These are phyloP conservation scores for Platysteira castanea DNA, from an alignment of 2,113 vertebrate genomes.

Conservation along the genomic window DNA sequence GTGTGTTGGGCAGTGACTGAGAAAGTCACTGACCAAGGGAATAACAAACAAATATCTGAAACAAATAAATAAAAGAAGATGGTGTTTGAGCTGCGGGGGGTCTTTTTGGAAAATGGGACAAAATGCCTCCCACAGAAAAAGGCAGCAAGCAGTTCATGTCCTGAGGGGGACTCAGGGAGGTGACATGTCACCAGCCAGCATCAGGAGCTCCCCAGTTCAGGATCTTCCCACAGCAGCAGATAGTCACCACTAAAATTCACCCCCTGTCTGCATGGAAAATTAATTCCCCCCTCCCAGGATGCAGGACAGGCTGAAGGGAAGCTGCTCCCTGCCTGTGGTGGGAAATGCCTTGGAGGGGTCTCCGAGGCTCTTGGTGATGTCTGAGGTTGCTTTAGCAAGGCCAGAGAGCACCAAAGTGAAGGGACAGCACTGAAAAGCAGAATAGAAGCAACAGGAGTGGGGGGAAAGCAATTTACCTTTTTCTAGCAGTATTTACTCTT, in stretches of 20 bases:
- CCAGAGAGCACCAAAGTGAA: background rate
- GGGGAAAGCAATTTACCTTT: background rate
- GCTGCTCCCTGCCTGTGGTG: background rate
- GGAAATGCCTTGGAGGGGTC: background rate
- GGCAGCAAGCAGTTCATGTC: background rate
- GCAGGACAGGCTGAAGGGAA: background rate
- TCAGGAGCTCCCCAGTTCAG: background rate
- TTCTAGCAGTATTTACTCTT: background rate
- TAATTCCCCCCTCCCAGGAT: background rate
- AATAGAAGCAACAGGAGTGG: background rate
- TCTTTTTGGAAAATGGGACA: background rate
- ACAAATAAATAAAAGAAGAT: background rate
- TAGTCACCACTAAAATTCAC: background rate
- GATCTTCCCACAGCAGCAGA: background rate
- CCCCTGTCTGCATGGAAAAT: background rate
- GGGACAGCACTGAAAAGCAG: background rate
- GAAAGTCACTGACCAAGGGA: conserved; percentile 11
- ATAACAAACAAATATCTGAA: background rate
- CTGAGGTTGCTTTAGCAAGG: background rate
- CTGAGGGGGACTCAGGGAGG: background rate
- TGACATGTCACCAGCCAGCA: background rate
- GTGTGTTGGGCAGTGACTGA: background rate
- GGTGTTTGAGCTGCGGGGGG: background rate
- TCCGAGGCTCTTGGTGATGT: background rate
- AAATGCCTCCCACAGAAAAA: background rate